Evolutionary conservation across 2,113 vertebrate species (phyloP), one percentile per base, ranked within the genome.

Genomic region (Strix aluco): DNA sequence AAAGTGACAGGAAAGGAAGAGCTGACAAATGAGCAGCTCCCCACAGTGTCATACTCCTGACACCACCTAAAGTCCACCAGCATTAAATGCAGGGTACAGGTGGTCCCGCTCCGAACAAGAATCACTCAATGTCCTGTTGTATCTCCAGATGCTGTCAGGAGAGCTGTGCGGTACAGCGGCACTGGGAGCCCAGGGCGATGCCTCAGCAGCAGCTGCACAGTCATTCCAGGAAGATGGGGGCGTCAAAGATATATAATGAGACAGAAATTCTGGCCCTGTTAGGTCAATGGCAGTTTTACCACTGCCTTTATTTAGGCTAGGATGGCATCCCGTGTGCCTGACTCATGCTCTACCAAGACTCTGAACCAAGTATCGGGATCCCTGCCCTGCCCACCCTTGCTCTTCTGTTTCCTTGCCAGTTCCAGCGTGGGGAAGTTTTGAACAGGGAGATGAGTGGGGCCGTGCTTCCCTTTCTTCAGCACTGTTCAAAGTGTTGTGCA

Each of bases 171-270:
- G 25, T 44, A 55, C 3, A 10, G 13, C 4, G 1, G 62, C 3
- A 3, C 1, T 0, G 1, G 21, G 29, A 83, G 30, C 27, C 18
- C 4, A 1, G 34, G 16, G 12, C 1, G 0, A 29, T 32, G 30
- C 57, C 46, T 58, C 57, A 75, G 46, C 86, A 88, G 62, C 72
- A 65, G 57, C 61, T 67, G 42, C 22, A 13, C 38, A 40, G 27
- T 40, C 8, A 0, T 89, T 74, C 27, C 70, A 79, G 47, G 34
- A 81, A 40, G 29, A 40, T 8, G 14, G 4, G 5, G 13, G 12
- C 4, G 1, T 74, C 21, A 0, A 63, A 72, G 13, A 59, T 63
- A 22, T 4, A 22, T 11, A 72, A 80, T 15, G 59, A 94, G 59
- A 70, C 20, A 78, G 25, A 52, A 92, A 86, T 73, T 87, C 62